phyloP scores from a whole-genome alignment of 2,888 invertebrate species.

The Argyresthia albistria region DNA sequence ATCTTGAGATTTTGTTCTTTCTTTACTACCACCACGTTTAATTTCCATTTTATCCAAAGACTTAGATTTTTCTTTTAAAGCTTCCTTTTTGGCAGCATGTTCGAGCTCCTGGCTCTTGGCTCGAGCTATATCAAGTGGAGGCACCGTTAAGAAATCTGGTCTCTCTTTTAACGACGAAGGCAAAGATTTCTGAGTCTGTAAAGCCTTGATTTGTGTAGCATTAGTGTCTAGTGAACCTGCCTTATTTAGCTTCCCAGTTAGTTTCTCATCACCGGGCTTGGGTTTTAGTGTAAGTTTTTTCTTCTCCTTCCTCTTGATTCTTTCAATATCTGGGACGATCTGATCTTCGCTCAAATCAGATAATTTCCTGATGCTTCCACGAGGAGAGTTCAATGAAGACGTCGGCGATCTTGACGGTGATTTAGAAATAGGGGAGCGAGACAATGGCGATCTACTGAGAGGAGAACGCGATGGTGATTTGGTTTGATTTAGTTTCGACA shows the following conservation, averaged over 20 bases:
- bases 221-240: slow-evolving; percentile 63
- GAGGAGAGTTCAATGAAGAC: slow-evolving; percentile 64
- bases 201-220: slow-evolving; percentile 53
- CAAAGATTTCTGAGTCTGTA: slow-evolving; percentile 69
- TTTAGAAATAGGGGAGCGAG: slow-evolving; percentile 62
- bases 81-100: slow-evolving; percentile 47
- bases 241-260: slow-evolving; percentile 56
- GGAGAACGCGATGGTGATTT: slow-evolving; percentile 62
- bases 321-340: slow-evolving; percentile 63
- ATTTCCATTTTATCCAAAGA: slow-evolving; percentile 78
- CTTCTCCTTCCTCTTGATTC: slow-evolving; percentile 63
- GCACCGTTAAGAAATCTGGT: slow-evolving; percentile 65
- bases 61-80: slow-evolving; percentile 77
- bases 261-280: slow-evolving; percentile 55
- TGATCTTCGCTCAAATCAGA: slow-evolving; percentile 67
- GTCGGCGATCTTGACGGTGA: slow-evolving; percentile 66
- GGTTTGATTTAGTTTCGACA: slow-evolving; percentile 47
- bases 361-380: slow-evolving; percentile 63
- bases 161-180: slow-evolving; percentile 67
- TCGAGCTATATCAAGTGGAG: slow-evolving; percentile 69
- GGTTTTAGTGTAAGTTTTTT: slow-evolving; percentile 56
- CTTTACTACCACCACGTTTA: slow-evolving; percentile 71
- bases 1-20: slow-evolving; percentile 80
- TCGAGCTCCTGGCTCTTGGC: slow-evolving; percentile 76
- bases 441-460: slow-evolving; percentile 54